A percentile compares a stretch with the other conserved stretches of the same genome.
Conservation (phyloP, 2,113 vertebrate species). For the Leucoraja erinaceus region DNA sequence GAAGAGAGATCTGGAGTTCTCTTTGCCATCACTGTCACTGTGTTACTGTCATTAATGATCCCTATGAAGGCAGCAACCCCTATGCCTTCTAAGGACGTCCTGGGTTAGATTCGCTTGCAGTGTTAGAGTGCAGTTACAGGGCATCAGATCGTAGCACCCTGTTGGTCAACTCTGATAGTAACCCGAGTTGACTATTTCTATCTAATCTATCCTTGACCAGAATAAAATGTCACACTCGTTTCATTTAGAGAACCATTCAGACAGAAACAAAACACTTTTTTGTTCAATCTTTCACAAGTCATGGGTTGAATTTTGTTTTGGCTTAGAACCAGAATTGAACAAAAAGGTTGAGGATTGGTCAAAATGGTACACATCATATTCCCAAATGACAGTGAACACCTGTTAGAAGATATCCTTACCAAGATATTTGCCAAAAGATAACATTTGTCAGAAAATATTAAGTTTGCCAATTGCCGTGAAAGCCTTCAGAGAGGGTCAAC, state of each 20-base stretch:
- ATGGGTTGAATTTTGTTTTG: background rate
- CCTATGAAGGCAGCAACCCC: background rate
- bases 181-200: background rate
- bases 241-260: background rate
- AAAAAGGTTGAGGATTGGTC: background rate
- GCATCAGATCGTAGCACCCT: background rate
- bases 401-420: background rate
- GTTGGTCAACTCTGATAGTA: background rate
- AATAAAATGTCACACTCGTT: background rate
- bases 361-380: background rate
- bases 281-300: background rate
- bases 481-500: background rate
- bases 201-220: background rate
- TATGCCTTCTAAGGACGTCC: background rate
- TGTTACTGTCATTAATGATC: background rate
- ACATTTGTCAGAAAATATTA: background rate
- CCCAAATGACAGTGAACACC: background rate
- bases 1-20: background rate
- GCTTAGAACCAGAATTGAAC: background rate
- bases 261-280: background rate
- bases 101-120: background rate
- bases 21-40: background rate
- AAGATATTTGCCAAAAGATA: background rate
- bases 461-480: background rate
- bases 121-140: background rate